Conservation (phyloP, 35 echinoderm and acorn worm genomes). For the Amphiura filiformis region DNA sequence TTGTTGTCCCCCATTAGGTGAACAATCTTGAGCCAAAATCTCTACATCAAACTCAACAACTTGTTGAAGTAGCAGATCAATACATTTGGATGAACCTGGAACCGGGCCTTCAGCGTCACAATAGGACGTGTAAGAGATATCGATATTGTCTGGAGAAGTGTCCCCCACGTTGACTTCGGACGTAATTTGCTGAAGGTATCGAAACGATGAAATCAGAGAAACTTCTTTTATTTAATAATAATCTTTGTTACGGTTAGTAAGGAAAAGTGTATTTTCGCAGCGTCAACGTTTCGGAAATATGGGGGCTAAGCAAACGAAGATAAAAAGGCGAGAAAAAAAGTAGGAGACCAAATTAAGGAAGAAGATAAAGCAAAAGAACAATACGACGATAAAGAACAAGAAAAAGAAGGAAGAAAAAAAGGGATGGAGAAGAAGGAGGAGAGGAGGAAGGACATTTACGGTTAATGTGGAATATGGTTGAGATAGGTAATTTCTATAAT, state of each 20-base stretch:
- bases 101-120: not conserved
- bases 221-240: no score
- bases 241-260: no score
- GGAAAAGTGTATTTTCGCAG: no score
- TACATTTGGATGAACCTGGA: not conserved
- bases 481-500: no score
- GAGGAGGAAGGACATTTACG: not conserved
- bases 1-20: no score
- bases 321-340: not conserved
- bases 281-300: no score
- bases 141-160: not conserved
- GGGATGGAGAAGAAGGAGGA: no score
- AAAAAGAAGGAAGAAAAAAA: no score
- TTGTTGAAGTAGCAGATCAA: not conserved
- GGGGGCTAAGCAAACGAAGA: not conserved
- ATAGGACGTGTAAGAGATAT: not conserved
- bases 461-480: not conserved
- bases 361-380: not conserved
- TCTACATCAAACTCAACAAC: no score
- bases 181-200: slow-evolving; percentile 6
- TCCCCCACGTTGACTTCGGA: not conserved
- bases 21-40: no score
- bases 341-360: not conserved
- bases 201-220: no score
- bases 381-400: not conserved